Base-by-base conservation (phyloP, 2,888 invertebrate genomes). In the Oscheius sp. region DNA sequence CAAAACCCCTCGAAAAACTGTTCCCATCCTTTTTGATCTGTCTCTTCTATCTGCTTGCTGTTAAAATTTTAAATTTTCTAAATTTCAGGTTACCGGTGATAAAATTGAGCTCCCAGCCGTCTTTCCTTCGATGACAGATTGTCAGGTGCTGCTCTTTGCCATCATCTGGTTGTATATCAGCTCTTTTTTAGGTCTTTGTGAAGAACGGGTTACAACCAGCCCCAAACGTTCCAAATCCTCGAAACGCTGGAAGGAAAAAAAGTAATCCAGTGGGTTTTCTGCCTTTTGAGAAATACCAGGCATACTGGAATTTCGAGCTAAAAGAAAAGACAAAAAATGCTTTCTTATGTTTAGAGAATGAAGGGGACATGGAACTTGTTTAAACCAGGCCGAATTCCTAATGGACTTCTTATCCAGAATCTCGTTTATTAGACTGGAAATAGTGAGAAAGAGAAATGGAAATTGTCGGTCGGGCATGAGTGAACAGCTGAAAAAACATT, bases 241-340 rank as follows among this genome's bases (percentile, higher is more conserved):
- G 83, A 29, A 84, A 84, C 59, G 83, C 83, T 1, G 83, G 83
- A 18, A 53, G 83, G 25, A 84, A 84, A 59, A 84, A 84, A 75
- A 80, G 79, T 55, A 84, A 84, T 75, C 83, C 83, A 59, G 83
- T 82, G 29, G 18, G 69, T 69, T 18, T n/a, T 21, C 61, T 43
- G 35, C 35, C 35, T 35, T 35, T 35, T 35, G 35, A 13, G 35
- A 35, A 35, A 35, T 6, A 9, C 35, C 5, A 9, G 35, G 35
- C 35, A 35, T n/a, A n/a, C 5, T 35, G 35, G 35, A 9, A 35
- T 35, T 35, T 35, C 35, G 3, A 6, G 35, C 13, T 49, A 7
- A 3, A 7, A 13, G 58, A 27, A 27, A 27, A 27, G 58, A 23
- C 13, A n/a, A n/a, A 35, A 35, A 35, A 3, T 6, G 35, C 35